Percentiles rank a stretch among this genome's conserved stretches.
Evolutionary conservation across 2,888 invertebrate genomes (phyloP).

Genomic region (Mesopsocus fuscifrons): DNA sequence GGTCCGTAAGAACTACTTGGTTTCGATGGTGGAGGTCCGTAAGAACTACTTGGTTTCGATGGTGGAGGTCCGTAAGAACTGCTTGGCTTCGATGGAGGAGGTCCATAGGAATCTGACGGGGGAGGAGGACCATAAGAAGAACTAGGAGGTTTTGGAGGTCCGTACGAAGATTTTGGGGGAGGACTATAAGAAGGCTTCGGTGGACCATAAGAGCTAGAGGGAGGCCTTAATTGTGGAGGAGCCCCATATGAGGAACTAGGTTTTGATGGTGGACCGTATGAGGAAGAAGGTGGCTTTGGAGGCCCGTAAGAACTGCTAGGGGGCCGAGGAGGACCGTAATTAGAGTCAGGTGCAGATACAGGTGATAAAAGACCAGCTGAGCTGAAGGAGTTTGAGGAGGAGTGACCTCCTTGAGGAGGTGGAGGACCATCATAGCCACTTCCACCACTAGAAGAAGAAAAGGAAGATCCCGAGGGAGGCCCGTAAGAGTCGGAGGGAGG

Average conservation of each 20-base stretch:
- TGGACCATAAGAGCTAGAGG: slow-evolving; percentile 1
- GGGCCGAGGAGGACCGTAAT: too few species aligned
- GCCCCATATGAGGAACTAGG: slow-evolving; percentile 24
- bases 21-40: slow-evolving; percentile 18
- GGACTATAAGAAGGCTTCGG: background rate
- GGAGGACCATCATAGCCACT: slow-evolving; percentile 15
- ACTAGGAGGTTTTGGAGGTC: slow-evolving; percentile 26
- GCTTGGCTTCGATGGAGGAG: slow-evolving; percentile 18
- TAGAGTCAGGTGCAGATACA: background rate
- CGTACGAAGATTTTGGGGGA: slow-evolving; percentile 25
- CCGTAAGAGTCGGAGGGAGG: slow-evolving; percentile 11
- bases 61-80: slow-evolving; percentile 23
- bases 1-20: slow-evolving; percentile 17
- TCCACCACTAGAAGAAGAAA: background rate
- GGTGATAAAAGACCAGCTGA: background rate
- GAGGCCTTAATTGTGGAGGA: slow-evolving; percentile 21
- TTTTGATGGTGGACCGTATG: slow-evolving; percentile 17
- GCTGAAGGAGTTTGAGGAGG: background rate
- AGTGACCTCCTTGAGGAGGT: slow-evolving; percentile 12
- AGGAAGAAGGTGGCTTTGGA: slow-evolving; percentile 16
- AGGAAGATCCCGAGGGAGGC: background rate
- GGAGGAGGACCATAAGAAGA: slow-evolving; percentile 19
- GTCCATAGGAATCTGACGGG: slow-evolving; percentile 18
- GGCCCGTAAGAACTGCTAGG: slow-evolving; percentile 18
- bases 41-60: slow-evolving; percentile 16